Evolutionary conservation across 2,113 vertebrate genomes (phyloP).

Genomic region (Pygoscelis antarcticus): DNA sequence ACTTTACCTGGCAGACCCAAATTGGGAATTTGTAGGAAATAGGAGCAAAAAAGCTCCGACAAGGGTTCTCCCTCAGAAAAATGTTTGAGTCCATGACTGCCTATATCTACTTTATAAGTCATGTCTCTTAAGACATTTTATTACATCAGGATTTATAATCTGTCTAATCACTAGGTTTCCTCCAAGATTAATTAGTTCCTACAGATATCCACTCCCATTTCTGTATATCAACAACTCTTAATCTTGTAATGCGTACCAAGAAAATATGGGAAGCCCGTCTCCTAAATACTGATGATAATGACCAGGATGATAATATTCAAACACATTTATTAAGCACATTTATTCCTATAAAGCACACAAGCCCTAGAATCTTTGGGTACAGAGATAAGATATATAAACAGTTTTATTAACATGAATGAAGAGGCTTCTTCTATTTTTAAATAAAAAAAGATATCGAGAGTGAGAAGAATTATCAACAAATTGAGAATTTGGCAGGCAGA

Average conservation of each 20-base stretch:
- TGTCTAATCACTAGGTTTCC: neutral
- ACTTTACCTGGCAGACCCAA: neutral
- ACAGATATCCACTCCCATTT: neutral
- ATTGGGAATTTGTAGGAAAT: neutral
- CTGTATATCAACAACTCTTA: neutral
- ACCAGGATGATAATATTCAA: neutral
- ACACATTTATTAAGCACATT: neutral
- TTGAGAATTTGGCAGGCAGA: neutral
- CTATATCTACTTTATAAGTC: neutral
- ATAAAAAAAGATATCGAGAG: neutral
- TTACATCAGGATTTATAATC: neutral
- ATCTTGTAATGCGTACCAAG: neutral
- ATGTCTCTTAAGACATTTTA: neutral
- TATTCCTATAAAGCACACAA: neutral
- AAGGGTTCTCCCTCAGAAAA: neutral
- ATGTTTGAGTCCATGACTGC: neutral
- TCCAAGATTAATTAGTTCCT: neutral
- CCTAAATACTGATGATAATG: neutral
- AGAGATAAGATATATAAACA: neutral
- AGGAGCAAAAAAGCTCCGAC: neutral
- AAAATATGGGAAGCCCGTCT: neutral
- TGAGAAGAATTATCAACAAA: neutral
- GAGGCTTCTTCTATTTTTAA: neutral
- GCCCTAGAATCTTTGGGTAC: neutral
- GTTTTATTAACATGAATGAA: neutral